Evolutionary conservation across 1,140 invertebrate genomes (phyloP).

Genomic region (Drosophila watanabei): DNA sequence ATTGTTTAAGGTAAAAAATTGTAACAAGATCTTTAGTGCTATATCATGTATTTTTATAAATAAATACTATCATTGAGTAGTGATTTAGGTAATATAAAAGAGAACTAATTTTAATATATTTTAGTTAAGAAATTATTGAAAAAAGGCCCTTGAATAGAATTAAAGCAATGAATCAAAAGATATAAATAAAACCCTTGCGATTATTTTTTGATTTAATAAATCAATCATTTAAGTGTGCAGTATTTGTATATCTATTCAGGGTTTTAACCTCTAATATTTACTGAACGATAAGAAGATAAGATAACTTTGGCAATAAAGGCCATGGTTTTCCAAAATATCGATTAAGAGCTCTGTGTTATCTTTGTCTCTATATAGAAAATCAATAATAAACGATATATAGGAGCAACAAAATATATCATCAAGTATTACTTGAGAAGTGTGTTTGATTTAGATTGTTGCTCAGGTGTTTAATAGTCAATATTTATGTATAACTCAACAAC

Average conservation of each 20-base stretch:
- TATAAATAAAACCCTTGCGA: background rate
- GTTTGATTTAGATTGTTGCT: background rate
- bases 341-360: background rate
- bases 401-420: background rate
- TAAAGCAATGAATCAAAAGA: background rate
- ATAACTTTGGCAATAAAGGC: background rate
- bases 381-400: background rate
- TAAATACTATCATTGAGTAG: background rate
- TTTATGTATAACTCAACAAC: background rate
- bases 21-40: background rate
- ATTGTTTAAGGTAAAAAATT: background rate
- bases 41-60: background rate
- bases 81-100: background rate
- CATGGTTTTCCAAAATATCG: background rate
- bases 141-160: no score
- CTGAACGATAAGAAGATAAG: background rate
- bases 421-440: background rate
- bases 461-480: constrained; percentile 12
- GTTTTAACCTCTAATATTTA: background rate
- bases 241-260: background rate
- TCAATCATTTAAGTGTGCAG: background rate
- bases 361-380: background rate
- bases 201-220: background rate
- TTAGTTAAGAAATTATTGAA: background rate
- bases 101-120: background rate